These are phyloP conservation scores for Cotesia congregata DNA, from an alignment of 2,888 invertebrate species.

Conservation along the genomic window DNA sequence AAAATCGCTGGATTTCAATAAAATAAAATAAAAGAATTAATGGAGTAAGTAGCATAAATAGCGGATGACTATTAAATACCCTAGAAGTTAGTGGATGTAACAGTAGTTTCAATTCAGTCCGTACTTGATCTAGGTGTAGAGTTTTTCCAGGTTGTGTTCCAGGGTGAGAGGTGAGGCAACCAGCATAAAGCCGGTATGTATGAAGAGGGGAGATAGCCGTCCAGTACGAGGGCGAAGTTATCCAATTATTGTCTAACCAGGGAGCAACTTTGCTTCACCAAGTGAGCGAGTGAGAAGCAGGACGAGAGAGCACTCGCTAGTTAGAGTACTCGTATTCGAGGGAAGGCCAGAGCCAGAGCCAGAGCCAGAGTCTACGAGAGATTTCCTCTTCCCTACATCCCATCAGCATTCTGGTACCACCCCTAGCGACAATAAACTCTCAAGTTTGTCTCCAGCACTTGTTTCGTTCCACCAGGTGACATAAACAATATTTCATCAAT, in stretches of 20 bases:
- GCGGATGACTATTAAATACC: constrained; percentile 26
- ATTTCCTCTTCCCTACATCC: neutral
- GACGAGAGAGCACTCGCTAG: constrained; percentile 47
- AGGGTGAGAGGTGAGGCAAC: constrained; percentile 60
- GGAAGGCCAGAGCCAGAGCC: too few relatives aligned
- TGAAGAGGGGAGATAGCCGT: constrained; percentile 48
- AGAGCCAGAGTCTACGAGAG: constrained; percentile 45
- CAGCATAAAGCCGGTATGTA: constrained; percentile 47
- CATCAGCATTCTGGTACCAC: neutral
- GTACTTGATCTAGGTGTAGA: constrained; percentile 62
- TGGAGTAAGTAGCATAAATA: constrained; percentile 18
- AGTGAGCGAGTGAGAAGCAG: neutral
- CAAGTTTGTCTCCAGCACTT: constrained; percentile 11
- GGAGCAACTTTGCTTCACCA: constrained; percentile 66
- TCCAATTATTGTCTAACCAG: constrained; percentile 71
- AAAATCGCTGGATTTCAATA: neutral
- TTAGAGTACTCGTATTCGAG: constrained; percentile 27
- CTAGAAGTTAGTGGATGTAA: constrained; percentile 41
- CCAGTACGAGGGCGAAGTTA: constrained; percentile 66
- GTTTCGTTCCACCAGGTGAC: constrained; percentile 21
- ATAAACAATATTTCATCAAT: constrained; percentile 32
- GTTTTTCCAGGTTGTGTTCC: constrained; percentile 54
- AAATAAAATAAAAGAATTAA: too few relatives aligned
- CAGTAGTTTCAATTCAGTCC: constrained; percentile 52
- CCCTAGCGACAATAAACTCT: constrained; percentile 17